These are phyloP conservation scores for Ditylenchus weischeri DNA, from an alignment of 2,888 invertebrate species.

Conservation along the genomic window DNA sequence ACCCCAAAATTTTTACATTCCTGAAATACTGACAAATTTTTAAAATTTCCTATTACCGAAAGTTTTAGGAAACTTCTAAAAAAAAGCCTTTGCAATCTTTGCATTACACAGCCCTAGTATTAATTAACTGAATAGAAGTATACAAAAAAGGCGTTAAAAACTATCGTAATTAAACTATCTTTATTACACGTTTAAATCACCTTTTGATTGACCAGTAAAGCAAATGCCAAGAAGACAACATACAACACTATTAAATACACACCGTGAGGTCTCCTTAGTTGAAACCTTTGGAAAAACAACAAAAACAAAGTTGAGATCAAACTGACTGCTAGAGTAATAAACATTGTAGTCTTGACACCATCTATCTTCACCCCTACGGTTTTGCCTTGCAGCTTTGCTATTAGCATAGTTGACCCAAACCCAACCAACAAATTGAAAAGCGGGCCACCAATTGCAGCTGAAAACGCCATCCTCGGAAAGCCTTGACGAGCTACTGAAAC, in stretches of 20 bases:
- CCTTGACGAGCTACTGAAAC: slow-evolving; percentile 67
- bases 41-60: too few relatives aligned
- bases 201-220: slow-evolving; percentile 14
- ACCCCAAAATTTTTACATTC: too few relatives aligned
- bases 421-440: slow-evolving; percentile 64
- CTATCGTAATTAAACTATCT: not conserved
- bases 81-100: too few relatives aligned
- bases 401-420: slow-evolving; percentile 48
- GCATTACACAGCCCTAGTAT: too few relatives aligned
- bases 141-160: too few relatives aligned
- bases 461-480: slow-evolving; percentile 69
- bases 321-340: slow-evolving; percentile 26
- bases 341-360: slow-evolving; percentile 22
- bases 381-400: slow-evolving; percentile 45
- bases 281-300: slow-evolving; percentile 21
- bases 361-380: slow-evolving; percentile 32
- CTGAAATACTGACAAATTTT: too few relatives aligned
- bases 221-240: slow-evolving; percentile 17
- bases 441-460: slow-evolving; percentile 71
- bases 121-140: too few relatives aligned
- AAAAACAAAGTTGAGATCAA: slow-evolving; percentile 28
- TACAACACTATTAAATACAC: slow-evolving; percentile 24
- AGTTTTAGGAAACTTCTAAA: too few relatives aligned
- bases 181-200: slow-evolving; percentile 4
- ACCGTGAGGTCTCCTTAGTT: slow-evolving; percentile 19